phyloP scores from a whole-genome alignment of 2,113 vertebrate species.

The Holacanthus passer region DNA sequence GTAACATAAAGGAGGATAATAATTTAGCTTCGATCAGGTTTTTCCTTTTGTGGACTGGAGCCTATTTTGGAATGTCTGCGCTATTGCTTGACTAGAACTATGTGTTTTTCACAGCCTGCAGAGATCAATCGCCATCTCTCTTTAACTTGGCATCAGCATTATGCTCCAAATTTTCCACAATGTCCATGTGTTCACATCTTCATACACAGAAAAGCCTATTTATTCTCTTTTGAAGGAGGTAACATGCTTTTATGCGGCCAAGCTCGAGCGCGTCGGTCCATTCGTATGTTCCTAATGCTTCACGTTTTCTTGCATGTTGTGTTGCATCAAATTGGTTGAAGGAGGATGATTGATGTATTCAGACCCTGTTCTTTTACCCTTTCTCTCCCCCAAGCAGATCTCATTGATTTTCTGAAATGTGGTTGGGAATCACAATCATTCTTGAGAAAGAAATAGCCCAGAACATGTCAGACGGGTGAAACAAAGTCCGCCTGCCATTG shows the following conservation, averaged over 20 bases:
- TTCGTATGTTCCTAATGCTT: slow-evolving; percentile 7
- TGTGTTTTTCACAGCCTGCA: background rate
- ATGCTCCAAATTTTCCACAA: background rate
- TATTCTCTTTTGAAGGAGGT: background rate
- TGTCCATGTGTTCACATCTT: background rate
- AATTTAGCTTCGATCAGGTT: background rate
- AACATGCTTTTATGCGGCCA: background rate
- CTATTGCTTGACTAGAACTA: background rate
- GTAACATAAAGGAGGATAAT: background rate
- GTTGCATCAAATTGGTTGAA: slow-evolving; percentile 50
- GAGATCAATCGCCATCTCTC: background rate
- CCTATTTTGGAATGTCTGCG: background rate
- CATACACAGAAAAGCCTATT: background rate
- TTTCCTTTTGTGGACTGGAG: background rate
- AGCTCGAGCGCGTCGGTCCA: background rate
- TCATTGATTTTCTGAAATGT: slow-evolving; percentile 69
- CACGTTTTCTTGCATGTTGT: slow-evolving; percentile 11
- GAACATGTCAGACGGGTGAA: slow-evolving; percentile 61
- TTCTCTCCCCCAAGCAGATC: slow-evolving; percentile 32
- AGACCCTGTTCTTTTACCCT: slow-evolving; percentile 41
- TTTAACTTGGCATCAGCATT: background rate
- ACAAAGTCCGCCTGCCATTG: slow-evolving; percentile 44
- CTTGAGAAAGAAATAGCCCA: slow-evolving; percentile 56
- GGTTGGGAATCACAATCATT: slow-evolving; percentile 70
- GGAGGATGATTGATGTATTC: slow-evolving; percentile 60